Evolutionary conservation across 2,888 invertebrate species (phyloP), one percentile per base, ranked within the genome.

Genomic region (Ramazzottius varieornatus): DNA sequence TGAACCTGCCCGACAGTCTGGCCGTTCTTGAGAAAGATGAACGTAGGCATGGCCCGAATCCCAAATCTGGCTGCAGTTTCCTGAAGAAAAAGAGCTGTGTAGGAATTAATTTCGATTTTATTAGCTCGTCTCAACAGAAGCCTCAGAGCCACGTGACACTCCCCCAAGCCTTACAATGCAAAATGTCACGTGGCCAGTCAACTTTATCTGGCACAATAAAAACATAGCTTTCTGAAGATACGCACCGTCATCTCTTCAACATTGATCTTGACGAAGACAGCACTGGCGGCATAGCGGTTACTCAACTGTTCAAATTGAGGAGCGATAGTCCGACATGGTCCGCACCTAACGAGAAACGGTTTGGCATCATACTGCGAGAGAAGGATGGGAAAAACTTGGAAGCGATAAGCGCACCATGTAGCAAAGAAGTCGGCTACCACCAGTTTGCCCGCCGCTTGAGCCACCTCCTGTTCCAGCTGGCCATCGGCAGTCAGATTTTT

Each of bases 21-120:
- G 71, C 73, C 73, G 69, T 76, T 93, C 70, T 86, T 83, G 75
- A 88, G 94, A 74, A 96, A 90, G 70, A 92, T 83, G 74, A 99
- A 99, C 0, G 98, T 99, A 32, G 98, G 98, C 93, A 98, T 94
- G 0, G 93, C 90, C 66, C 85, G 85, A 46, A 99, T 87, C 66
- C 88, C 88, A 74, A 94, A 87, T 20, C 82, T 80, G 33, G 84
- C 82, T 1, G 94, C 91, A 13, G 88, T 87, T 70, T 88, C 91
- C 70, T 76, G 67, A 64, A 70, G 68, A 40, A 13, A 20, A n/a
- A n/a, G n/a, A n/a, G n/a, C n/a, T n/a, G n/a, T n/a, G n/a, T n/a
- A n/a, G n/a, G n/a, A n/a, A n/a, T n/a, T n/a, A n/a, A n/a, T n/a
- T n/a, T n/a, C n/a, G n/a, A n/a, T n/a, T n/a, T n/a, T n/a, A n/a